Conservation (phyloP, 2,888 invertebrate genomes). For the Acleris literana region DNA sequence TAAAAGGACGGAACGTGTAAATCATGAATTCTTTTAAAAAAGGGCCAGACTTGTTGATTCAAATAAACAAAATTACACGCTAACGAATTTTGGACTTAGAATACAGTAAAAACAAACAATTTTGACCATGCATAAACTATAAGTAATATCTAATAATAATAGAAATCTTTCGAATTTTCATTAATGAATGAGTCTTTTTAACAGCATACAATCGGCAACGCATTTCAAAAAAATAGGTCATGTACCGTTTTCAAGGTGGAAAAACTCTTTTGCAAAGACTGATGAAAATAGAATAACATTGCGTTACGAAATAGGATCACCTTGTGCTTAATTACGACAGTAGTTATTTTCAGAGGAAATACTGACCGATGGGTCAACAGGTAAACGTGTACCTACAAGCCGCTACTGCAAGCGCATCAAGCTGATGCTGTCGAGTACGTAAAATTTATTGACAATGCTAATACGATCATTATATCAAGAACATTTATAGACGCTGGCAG, state of each 20-base stretch:
- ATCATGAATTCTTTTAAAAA: not conserved
- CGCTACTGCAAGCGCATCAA: constrained; percentile 54
- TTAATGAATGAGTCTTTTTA: constrained; percentile 24
- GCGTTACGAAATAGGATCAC: constrained; percentile 48
- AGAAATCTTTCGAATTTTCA: not conserved
- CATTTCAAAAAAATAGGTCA: constrained; percentile 56
- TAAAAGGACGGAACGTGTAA: not conserved
- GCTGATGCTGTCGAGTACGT: constrained; percentile 7
- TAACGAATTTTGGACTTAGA: no score
- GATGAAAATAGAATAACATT: constrained; percentile 52
- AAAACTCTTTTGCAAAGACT: constrained; percentile 52
- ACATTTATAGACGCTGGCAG: no score
- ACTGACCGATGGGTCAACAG: constrained; percentile 51
- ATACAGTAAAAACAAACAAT: no score
- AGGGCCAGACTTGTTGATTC: no score
- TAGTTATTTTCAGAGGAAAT: constrained; percentile 44
- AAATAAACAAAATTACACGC: no score
- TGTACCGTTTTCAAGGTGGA: constrained; percentile 54
- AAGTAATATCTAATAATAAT: not conserved
- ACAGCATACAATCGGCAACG: constrained; percentile 27
- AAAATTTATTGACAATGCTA: no score
- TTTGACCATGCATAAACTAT: not conserved
- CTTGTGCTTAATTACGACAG: constrained; percentile 66
- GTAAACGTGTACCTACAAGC: constrained; percentile 57
- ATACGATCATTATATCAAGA: no score